Evolutionary conservation across 2,113 vertebrate genomes (phyloP).

Genomic region (Vireo altiloquus): DNA sequence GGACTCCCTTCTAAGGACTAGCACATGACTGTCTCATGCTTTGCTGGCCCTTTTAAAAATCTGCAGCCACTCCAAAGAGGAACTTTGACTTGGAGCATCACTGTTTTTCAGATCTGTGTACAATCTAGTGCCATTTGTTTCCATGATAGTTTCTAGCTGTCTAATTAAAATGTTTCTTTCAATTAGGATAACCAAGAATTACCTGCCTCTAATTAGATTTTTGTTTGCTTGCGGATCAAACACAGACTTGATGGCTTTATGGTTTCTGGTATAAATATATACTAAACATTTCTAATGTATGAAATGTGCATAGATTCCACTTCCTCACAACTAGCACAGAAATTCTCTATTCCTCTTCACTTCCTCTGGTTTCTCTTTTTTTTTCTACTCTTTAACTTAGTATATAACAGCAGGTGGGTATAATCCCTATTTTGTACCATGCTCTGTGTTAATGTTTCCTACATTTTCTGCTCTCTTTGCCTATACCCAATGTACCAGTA

Average conservation of each 20-base stretch:
- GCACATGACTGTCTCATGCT: fast-evolving
- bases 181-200: background rate
- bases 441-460: background rate
- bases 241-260: background rate
- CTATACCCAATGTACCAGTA: background rate
- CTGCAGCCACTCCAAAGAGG: background rate
- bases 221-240: background rate
- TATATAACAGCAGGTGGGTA: background rate
- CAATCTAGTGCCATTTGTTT: background rate
- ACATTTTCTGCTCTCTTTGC: background rate
- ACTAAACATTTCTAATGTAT: background rate
- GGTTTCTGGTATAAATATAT: background rate
- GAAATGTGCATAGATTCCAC: background rate
- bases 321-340: background rate
- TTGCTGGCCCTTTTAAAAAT: background rate
- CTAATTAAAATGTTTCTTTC: background rate
- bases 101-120: background rate
- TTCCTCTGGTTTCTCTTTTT: background rate
- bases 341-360: background rate
- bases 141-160: background rate
- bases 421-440: background rate
- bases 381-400: background rate
- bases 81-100: background rate
- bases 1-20: background rate
- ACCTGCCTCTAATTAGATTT: background rate